Percentiles rank a stretch among this genome's conserved stretches.
Conservation (phyloP, 2,888 invertebrate genomes). For the Pocota personata region DNA sequence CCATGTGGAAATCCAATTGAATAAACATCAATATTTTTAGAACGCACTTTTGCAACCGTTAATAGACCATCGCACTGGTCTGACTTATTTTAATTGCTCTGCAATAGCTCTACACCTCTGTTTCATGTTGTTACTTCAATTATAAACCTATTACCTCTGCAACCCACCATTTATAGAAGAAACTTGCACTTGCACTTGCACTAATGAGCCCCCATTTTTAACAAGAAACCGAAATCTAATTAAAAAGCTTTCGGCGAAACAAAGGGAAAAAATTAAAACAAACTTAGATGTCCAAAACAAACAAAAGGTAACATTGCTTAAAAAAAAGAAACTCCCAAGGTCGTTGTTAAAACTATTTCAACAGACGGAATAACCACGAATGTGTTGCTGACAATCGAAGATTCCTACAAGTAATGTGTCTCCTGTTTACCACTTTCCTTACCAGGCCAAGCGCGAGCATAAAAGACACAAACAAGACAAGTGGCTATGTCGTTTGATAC, state of each 20-base stretch:
- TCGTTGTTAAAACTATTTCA: conserved; percentile 21
- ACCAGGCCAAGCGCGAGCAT: not conserved
- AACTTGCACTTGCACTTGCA: not conserved
- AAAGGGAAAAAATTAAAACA: not conserved
- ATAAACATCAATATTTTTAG: not conserved
- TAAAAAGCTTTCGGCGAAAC: conserved; percentile 5
- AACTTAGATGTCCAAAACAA: not conserved
- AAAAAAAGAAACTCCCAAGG: conserved; percentile 33
- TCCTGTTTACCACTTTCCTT: conserved; percentile 22
- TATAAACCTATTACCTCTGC: not conserved
- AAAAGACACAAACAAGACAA: not conserved
- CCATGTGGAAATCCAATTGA: conserved; percentile 4
- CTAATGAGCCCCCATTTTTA: conserved; percentile 17
- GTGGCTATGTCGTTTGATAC: not conserved
- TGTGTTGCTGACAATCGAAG: conserved; percentile 2
- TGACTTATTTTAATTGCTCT: not conserved
- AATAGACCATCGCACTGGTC: not conserved
- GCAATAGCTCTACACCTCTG: not conserved
- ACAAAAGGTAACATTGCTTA: not conserved
- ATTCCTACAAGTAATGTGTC: not conserved
- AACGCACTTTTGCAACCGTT: conserved; percentile 1
- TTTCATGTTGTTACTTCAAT: not conserved
- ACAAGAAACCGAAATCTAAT: conserved; percentile 1
- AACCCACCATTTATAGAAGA: conserved; percentile 7
- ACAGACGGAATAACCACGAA: conserved; percentile 4